These are phyloP conservation scores for Astropecten irregularis DNA, from an alignment of 53 echinoderm and acorn worm genomes.

Conservation along the genomic window DNA sequence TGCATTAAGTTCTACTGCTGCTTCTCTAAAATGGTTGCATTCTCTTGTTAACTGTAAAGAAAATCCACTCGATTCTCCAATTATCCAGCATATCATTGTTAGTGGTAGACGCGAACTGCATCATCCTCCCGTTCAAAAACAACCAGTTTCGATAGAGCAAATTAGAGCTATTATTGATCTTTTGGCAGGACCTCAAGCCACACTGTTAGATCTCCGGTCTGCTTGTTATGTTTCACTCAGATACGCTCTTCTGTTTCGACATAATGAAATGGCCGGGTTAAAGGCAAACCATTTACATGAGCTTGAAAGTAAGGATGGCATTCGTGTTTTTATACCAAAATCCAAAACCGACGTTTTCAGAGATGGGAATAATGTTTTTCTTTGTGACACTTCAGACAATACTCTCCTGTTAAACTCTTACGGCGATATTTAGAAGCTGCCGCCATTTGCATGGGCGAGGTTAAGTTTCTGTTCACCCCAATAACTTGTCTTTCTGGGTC, in stretches of 20 bases:
- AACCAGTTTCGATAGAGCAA: neutral
- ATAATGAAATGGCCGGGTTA: neutral
- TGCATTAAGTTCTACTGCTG: neutral
- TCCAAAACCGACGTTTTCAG: constrained; percentile 26
- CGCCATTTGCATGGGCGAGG: neutral
- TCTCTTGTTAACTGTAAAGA: no score
- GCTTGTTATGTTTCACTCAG: neutral
- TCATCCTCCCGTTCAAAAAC: neutral
- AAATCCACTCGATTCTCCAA: no score
- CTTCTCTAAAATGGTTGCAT: no score
- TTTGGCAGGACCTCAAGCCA: neutral
- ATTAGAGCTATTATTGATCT: neutral
- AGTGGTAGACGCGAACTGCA: neutral
- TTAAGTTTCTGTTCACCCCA: neutral
- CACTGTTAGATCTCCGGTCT: neutral
- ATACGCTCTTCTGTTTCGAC: neutral
- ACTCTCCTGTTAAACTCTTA: neutral
- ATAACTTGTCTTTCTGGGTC: neutral
- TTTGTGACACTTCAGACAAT: neutral
- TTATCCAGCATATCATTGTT: neutral
- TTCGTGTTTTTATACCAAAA: neutral
- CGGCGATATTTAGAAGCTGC: neutral
- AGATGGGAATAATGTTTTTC: neutral
- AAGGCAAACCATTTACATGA: neutral
- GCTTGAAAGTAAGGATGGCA: no score